A percentile compares a stretch with the other conserved stretches of the same genome.
phyloP scores from a whole-genome alignment of 2,113 vertebrate genomes.

The Ammodytes dubius region DNA sequence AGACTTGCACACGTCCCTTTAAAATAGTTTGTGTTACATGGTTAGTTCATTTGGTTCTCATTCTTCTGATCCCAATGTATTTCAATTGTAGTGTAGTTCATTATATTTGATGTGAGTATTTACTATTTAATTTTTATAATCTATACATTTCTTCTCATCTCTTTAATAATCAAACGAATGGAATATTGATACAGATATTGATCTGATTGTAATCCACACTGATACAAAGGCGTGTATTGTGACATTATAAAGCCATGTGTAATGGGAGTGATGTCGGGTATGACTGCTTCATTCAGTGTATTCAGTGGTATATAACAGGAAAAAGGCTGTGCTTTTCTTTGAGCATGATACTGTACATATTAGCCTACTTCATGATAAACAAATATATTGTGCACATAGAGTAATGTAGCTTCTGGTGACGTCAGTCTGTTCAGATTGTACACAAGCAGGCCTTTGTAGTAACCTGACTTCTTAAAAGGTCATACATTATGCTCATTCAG shows the following conservation, averaged over 20 bases:
- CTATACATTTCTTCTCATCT: too few relatives aligned
- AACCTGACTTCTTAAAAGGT: neutral
- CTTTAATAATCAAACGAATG: too few relatives aligned
- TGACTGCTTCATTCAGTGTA: too few relatives aligned
- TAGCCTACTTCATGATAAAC: neutral
- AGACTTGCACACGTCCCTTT: too few relatives aligned
- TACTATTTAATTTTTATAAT: too few relatives aligned
- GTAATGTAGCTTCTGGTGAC: conserved; percentile 1
- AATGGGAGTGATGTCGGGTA: neutral
- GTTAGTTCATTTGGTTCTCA: too few relatives aligned
- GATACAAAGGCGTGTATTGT: neutral
- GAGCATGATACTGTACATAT: neutral
- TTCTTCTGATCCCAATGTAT: too few relatives aligned
- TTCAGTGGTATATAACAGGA: neutral
- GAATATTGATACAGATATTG: too few relatives aligned
- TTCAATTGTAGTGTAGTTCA: too few relatives aligned
- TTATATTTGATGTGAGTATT: too few relatives aligned
- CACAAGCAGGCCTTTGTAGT: conserved; percentile 2
- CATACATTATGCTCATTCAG: neutral
- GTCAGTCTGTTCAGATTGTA: conserved; percentile 27
- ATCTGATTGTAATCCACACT: neutral
- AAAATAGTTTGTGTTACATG: too few relatives aligned
- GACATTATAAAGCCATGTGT: neutral
- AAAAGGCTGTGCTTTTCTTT: neutral
- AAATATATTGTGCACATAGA: neutral